Evolutionary conservation across 2,888 invertebrate genomes (phyloP).

Genomic region (Papilio elwesi): DNA sequence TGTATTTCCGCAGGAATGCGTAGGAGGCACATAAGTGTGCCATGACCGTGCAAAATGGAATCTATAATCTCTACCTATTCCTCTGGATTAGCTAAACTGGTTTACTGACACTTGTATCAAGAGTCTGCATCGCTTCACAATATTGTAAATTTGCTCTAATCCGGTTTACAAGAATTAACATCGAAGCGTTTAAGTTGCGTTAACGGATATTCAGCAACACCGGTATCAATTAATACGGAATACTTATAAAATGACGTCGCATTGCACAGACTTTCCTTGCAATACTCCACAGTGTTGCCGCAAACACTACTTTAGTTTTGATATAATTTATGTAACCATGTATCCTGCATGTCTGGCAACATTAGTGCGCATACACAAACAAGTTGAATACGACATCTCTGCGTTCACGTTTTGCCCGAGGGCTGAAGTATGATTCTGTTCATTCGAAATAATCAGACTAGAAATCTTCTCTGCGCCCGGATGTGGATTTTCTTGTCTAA

Average conservation of each 20-base stretch:
- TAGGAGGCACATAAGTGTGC: background rate
- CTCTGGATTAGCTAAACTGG: constrained; percentile 13
- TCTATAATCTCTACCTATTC: background rate
- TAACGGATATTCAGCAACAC: constrained; percentile 22
- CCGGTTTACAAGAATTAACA: constrained; percentile 20
- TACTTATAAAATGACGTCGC: background rate
- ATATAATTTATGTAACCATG: constrained; percentile 5
- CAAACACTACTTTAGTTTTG: constrained; percentile 17
- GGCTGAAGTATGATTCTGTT: constrained; percentile 6
- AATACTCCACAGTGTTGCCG: background rate
- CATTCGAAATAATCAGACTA: constrained; percentile 29
- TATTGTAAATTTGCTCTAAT: constrained; percentile 17
- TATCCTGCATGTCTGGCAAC: constrained; percentile 22
- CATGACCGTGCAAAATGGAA: background rate
- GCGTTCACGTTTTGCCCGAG: constrained; percentile 11
- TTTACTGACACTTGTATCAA: constrained; percentile 20
- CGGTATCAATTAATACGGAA: constrained; percentile 11
- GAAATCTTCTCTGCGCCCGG: constrained; percentile 16
- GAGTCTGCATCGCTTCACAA: background rate
- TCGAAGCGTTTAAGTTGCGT: constrained; percentile 19
- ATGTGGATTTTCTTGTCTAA: constrained; percentile 13
- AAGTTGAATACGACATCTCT: constrained; percentile 12
- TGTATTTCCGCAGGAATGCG: background rate
- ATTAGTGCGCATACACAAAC: constrained; percentile 16
- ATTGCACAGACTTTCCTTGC: constrained; percentile 13